phyloP scores from a whole-genome alignment of 1,140 invertebrate genomes.

The Halesus radiatus region DNA sequence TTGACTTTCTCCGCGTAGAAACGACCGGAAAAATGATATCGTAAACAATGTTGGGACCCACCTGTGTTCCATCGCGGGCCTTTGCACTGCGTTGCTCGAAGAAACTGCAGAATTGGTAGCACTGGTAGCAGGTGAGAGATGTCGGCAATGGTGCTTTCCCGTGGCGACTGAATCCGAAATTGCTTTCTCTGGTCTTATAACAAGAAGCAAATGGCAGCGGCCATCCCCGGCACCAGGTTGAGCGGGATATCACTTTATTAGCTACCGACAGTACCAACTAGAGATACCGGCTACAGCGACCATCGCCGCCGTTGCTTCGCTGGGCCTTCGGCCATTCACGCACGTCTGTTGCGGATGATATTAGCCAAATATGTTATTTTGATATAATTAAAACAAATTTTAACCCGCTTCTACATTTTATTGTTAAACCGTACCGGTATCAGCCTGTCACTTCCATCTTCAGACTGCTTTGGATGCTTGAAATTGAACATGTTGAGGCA shows the following conservation, averaged over 20 bases:
- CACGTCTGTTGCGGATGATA: not conserved
- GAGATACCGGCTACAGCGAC: too few relatives aligned
- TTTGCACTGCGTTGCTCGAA: not conserved
- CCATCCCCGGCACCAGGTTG: conserved; percentile 39
- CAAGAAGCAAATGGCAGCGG: conserved; percentile 41
- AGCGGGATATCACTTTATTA: not conserved
- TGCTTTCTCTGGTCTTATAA: conserved; percentile 56
- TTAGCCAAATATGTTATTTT: too few relatives aligned
- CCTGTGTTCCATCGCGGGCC: conserved; percentile 47
- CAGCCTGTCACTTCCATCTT: too few relatives aligned
- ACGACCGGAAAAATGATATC: conserved; percentile 27
- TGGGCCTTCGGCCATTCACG: not conserved
- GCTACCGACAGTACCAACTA: too few relatives aligned
- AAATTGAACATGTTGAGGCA: too few relatives aligned
- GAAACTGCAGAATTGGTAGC: not conserved
- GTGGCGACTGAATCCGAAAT: conserved; percentile 43
- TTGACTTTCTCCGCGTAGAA: conserved; percentile 47
- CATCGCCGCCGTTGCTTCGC: not conserved
- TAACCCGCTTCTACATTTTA: too few relatives aligned
- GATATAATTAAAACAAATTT: too few relatives aligned
- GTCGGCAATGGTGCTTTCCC: conserved; percentile 40
- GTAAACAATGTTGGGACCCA: conserved; percentile 34
- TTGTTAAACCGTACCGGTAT: too few relatives aligned
- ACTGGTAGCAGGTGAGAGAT: conserved; percentile 25
- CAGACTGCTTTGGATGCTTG: too few relatives aligned